These are phyloP conservation scores for Chanos chanos DNA, from an alignment of 2,797 vertebrate species.

Conservation along the genomic window DNA sequence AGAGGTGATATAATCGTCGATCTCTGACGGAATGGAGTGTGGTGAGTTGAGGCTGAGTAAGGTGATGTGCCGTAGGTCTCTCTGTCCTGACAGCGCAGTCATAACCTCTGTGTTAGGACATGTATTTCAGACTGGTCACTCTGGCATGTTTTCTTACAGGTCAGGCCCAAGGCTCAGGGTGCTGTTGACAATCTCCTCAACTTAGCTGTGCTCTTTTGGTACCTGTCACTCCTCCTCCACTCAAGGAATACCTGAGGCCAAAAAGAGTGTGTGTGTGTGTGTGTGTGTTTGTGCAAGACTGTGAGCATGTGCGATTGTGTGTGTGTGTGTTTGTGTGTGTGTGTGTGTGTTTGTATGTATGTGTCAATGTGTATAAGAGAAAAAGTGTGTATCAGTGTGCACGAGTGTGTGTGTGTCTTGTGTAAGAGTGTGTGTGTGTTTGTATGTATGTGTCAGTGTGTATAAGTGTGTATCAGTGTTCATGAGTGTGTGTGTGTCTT, in stretches of 20 bases:
- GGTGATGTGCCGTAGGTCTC: too few species aligned
- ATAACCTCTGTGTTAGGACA: too few species aligned
- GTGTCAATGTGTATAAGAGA: background rate
- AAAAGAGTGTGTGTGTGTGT: background rate
- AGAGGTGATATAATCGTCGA: too few species aligned
- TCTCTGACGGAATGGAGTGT: too few species aligned
- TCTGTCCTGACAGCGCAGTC: too few species aligned
- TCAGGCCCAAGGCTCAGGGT: too few species aligned
- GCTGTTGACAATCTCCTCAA: slow-evolving; percentile 1
- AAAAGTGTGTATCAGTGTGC: background rate
- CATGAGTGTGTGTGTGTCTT: too few species aligned
- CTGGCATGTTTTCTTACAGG: too few species aligned
- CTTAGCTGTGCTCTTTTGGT: background rate
- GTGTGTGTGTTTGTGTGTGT: background rate
- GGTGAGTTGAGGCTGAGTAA: too few species aligned
- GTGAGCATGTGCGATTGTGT: background rate
- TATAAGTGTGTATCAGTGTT: background rate
- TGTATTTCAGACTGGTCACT: too few species aligned
- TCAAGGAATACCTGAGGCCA: background rate
- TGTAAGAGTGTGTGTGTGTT: too few species aligned
- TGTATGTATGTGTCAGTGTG: background rate
- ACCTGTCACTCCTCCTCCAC: slow-evolving; percentile 20
- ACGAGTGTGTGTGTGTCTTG: slow-evolving; percentile 10
- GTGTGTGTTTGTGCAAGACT: too few species aligned
- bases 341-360: slow-evolving; percentile 3